Conservation (phyloP, 2,888 invertebrate genomes). For the Dichetophora obliterata region DNA sequence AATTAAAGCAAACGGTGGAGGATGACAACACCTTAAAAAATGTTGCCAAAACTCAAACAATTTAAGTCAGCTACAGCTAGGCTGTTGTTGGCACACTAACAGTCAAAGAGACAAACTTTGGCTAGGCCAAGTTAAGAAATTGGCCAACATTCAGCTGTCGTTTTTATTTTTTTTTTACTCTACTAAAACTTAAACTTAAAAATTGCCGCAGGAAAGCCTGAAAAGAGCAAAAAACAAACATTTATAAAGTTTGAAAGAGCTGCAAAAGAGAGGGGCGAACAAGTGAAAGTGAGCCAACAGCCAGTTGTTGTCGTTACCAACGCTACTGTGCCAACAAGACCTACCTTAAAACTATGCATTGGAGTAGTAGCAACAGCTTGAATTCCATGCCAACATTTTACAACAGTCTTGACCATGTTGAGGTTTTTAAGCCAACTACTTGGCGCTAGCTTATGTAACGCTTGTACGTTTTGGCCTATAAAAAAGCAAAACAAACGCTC, state of each 20-base stretch:
- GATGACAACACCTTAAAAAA: slow-evolving; percentile 36
- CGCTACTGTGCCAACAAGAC: slow-evolving; percentile 43
- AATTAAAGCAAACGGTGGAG: not conserved
- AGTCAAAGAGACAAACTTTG: not conserved
- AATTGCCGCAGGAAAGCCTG: not conserved
- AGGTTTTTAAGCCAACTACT: slow-evolving; percentile 6
- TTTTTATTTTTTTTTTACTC: not conserved
- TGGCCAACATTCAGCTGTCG: slow-evolving; percentile 24
- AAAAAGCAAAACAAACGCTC: not conserved
- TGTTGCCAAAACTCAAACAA: slow-evolving; percentile 23
- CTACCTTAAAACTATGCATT: slow-evolving; percentile 44
- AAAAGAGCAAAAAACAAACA: slow-evolving; percentile 31
- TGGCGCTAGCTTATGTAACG: not conserved
- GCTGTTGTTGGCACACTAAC: not conserved
- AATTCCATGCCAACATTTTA: not conserved
- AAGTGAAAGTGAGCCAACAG: slow-evolving; percentile 62
- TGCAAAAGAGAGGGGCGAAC: slow-evolving; percentile 35
- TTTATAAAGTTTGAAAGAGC: slow-evolving; percentile 38
- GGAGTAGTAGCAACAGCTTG: not conserved
- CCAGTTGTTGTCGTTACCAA: not conserved
- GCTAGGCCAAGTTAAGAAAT: slow-evolving; percentile 27
- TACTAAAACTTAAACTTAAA: not conserved
- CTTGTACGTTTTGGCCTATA: slow-evolving; percentile 32
- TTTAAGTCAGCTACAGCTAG: not conserved
- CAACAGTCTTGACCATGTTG: slow-evolving; percentile 13